Conservation (phyloP, 2,888 invertebrate genomes). For the Drosophila meridionalis region DNA sequence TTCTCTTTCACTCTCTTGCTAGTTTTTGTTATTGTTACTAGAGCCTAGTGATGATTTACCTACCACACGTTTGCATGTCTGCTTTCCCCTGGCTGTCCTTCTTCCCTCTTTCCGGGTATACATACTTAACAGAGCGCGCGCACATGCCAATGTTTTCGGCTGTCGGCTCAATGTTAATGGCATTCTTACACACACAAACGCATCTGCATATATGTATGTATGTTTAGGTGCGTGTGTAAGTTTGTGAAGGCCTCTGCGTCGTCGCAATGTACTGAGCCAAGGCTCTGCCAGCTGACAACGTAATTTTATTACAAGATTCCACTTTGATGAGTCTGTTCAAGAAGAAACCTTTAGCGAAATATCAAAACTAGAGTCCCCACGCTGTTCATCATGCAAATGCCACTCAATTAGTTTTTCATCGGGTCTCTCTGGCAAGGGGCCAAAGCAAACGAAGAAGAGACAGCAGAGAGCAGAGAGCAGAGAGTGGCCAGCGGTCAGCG, state of each 20-base stretch:
- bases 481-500: conserved; percentile 14
- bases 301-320: conserved; percentile 73
- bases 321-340: conserved; percentile 63
- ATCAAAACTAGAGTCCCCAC: conserved; percentile 24
- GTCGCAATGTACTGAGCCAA: conserved; percentile 48
- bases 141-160: conserved; percentile 56
- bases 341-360: conserved; percentile 28
- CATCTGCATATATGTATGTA: background rate
- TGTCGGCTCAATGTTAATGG: conserved; percentile 69
- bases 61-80: conserved; percentile 46
- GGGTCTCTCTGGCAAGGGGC: conserved; percentile 55
- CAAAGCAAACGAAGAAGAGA: conserved; percentile 22
- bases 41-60: conserved; percentile 51
- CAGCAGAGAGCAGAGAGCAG: background rate
- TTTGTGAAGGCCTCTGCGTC: conserved; percentile 52
- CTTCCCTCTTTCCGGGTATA: conserved; percentile 31
- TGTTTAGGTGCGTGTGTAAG: background rate
- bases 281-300: conserved; percentile 46
- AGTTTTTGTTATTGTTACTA: conserved; percentile 36
- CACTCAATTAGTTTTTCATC: conserved; percentile 75
- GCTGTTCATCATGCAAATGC: conserved; percentile 49
- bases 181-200: conserved; percentile 41
- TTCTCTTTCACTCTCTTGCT: conserved; percentile 5
- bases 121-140: conserved; percentile 50
- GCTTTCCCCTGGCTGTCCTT: conserved; percentile 25